Percentiles rank a stretch among this genome's conserved stretches.
These are phyloP conservation scores for Avahi laniger DNA, from an alignment of 2,797 vertebrate genomes.

Conservation along the genomic window DNA sequence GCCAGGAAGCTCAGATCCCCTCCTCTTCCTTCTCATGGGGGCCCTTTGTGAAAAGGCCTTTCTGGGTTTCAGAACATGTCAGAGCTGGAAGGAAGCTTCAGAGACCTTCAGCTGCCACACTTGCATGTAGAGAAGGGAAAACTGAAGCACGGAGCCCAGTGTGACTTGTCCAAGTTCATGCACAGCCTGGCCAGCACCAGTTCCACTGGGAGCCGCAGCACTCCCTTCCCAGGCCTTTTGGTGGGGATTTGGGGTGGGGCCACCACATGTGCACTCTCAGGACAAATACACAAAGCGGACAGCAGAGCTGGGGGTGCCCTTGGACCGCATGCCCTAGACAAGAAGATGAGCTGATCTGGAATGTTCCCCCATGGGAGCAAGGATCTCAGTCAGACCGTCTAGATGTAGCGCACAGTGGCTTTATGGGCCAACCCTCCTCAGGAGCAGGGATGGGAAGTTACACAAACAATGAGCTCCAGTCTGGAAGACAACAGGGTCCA, in stretches of 20 bases:
- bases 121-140: not conserved
- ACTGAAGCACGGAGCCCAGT: not conserved
- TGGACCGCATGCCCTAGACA: not conserved
- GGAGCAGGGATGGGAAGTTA: not conserved
- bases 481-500: not conserved
- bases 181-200: not conserved
- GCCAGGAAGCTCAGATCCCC: not conserved
- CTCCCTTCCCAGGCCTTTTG: not conserved
- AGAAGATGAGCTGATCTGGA: not conserved
- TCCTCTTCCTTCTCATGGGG: not conserved
- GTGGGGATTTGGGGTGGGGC: not conserved
- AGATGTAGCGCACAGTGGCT: not conserved
- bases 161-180: accelerated
- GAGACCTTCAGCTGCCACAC: not conserved
- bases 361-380: not conserved
- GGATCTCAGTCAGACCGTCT: not conserved
- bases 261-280: not conserved
- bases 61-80: not conserved
- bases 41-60: not conserved
- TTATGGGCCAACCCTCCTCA: not conserved
- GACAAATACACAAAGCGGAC: not conserved
- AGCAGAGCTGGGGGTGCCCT: not conserved
- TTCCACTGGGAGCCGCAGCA: too few species aligned
- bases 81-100: not conserved
- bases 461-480: slow-evolving; percentile 52